A percentile compares a stretch with the other conserved stretches of the same genome.
These are phyloP conservation scores for Neodiprion fabricii DNA, from an alignment of 1,140 invertebrate species.

Conservation along the genomic window DNA sequence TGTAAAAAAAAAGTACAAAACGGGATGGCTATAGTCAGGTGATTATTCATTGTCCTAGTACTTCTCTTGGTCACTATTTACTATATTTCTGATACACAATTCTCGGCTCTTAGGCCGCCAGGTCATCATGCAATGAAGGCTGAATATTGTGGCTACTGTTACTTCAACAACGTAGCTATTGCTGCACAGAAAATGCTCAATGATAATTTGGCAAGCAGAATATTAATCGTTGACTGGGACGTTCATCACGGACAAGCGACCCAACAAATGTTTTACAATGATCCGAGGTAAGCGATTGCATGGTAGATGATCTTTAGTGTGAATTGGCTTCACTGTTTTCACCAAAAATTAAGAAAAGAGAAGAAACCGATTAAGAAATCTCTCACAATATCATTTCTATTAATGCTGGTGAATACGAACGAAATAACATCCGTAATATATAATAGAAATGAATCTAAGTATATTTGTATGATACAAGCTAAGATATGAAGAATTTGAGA, in stretches of 20 bases:
- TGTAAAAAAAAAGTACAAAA: constrained; percentile 76
- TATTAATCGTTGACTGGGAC: constrained; percentile 97
- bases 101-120: constrained; percentile 77
- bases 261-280: constrained; percentile 94
- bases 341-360: too few species aligned
- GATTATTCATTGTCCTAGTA: constrained; percentile 28
- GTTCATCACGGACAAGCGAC: constrained; percentile 96
- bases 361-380: too few species aligned
- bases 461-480: too few species aligned
- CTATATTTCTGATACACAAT: not conserved
- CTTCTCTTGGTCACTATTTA: constrained; percentile 10
- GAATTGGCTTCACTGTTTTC: not conserved
- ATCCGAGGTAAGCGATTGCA: constrained; percentile 73
- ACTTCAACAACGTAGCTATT: constrained; percentile 96
- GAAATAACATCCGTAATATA: too few species aligned
- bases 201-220: constrained; percentile 65
- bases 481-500: too few species aligned
- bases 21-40: constrained; percentile 82
- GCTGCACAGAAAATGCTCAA: constrained; percentile 83
- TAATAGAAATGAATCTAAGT: too few species aligned
- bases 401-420: too few species aligned
- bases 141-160: constrained; percentile 93
- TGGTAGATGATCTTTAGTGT: not conserved
- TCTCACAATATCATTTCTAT: too few species aligned
- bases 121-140: constrained; percentile 96